Evolutionary conservation across 1,140 invertebrate species (phyloP), one percentile per base, ranked within the genome.

Genomic region (Hypothenemus hampei): DNA sequence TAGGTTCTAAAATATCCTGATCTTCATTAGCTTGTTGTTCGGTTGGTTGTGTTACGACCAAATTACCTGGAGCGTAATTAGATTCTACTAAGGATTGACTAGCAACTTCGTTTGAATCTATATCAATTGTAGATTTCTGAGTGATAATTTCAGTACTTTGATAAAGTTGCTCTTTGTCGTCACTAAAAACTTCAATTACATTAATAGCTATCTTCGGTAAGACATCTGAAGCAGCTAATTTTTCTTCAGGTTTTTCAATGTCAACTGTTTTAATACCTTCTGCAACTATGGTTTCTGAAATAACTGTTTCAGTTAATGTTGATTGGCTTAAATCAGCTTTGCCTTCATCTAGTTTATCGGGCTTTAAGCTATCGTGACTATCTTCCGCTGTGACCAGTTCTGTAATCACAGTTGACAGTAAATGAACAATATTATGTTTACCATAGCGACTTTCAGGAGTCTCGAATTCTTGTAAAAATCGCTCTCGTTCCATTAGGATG

Each of bases 341-440:
- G 10, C 64, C 71, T 23, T 63, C 54, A 13, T 70, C 47, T 16
- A 70, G 63, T 51, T 58, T 44, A 16, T 73, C 66, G 60, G 76
- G 61, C 3, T 64, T 55, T n/a, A 82, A 49, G 31, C 72, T 48
- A 15, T 70, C 73, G 11, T 79, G 57, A 43, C 71, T 69, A 63
- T 77, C 75, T 54, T 80, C 72, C 13, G 74, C 62, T 48, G 71
- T 67, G 15, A 78, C 77, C 74, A 84, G 79, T 69, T 83, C 78
- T 31, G 81, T 71, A 54, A 82, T 66, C 33, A 79, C 66, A n/a
- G 79, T 80, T 54, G 76, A 68, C 0, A 81, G 59, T 18, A 78
- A 70, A 61, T 80, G 77, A 1, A 73, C 71, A 8, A 78, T 70
- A 3, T 74, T 68, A 24, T 69, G 57, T 72, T 78, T 81, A 3